Evolutionary conservation across 2,797 vertebrate genomes (phyloP), one percentile per base, ranked within the genome.

Genomic region (Pipistrellus pygmaeus): DNA sequence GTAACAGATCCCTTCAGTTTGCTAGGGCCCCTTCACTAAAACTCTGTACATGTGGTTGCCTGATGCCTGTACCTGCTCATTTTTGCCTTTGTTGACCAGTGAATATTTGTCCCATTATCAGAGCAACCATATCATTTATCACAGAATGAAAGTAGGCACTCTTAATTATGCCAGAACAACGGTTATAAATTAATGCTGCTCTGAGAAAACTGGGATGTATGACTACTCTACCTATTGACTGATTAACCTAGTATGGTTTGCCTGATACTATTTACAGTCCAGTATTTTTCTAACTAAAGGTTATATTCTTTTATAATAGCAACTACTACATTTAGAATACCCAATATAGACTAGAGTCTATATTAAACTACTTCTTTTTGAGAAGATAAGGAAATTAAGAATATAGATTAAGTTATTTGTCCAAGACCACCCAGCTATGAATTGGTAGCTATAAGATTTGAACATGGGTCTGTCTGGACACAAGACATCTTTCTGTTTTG

Each of bases 351-450:
- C 66, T 72, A 44, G 66, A 87, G 51, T 62, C 41, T 90, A 71
- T 68, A 96, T 89, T 91, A 95, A 95, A 89, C 72, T 77, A 81
- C 72, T 96, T 90, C n/a, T 69, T 93, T 90, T 95, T 94, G 90
- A 93, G 35, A 72, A 68, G 73, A 69, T 69, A 75, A 96, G 75
- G 92, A 95, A 96, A 96, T 90, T 86, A 94, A 94, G 53, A 23
- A 17, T 87, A 76, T 72, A 92, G 69, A 91, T 57, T 69, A 93
- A 94, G 41, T 41, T 46, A 75, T 85, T 92, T 90, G 90, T 44
- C 66, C 78, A 88, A 92, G 81, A 96, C 87, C 90, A 93, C 81
- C 91, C 81, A 88, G 85, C 32, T 94, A 48, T 78, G 68, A 46
- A 64, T 57, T 92, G 76, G 38, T 62, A 71, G 73, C 57, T 88